These are phyloP conservation scores for Megalurothrips usitatus DNA, from an alignment of 2,888 invertebrate species.

Conservation along the genomic window DNA sequence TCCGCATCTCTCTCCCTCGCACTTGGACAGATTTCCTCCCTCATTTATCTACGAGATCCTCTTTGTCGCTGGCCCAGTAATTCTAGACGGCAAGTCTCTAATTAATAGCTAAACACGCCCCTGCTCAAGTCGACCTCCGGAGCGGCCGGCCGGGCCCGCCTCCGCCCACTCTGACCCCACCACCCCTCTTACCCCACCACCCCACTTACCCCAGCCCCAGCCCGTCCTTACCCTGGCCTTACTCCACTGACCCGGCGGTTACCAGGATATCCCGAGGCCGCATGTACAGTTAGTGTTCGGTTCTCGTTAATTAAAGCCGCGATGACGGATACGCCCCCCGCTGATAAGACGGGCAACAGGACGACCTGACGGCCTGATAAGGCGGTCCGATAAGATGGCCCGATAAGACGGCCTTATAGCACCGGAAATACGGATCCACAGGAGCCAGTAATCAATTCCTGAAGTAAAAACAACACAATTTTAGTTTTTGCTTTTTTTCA, in stretches of 20 bases:
- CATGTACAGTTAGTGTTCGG: too few species aligned
- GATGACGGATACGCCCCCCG: too few species aligned
- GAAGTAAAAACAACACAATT: too few species aligned
- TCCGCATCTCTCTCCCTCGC: neutral
- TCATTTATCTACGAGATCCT: conserved; percentile 17
- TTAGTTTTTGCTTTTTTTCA: too few species aligned
- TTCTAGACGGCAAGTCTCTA: conserved; percentile 26
- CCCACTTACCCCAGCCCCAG: neutral
- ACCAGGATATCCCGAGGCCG: too few species aligned
- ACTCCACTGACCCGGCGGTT: neutral
- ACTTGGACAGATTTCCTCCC: neutral
- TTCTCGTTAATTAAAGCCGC: too few species aligned
- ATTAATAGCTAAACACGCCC: conserved; percentile 25
- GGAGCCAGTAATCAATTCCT: too few species aligned
- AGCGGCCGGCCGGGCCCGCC: neutral
- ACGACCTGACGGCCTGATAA: too few species aligned
- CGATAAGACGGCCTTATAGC: too few species aligned
- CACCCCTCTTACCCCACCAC: neutral
- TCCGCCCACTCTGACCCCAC: neutral
- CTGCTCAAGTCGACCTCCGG: neutral
- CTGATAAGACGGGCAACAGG: too few species aligned
- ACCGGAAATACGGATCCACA: too few species aligned
- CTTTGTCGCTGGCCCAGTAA: conserved; percentile 22
- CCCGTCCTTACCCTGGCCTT: neutral
- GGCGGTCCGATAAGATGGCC: too few species aligned